Percentiles rank a stretch among this genome's conserved stretches.
These are phyloP conservation scores for Salarias fasciatus DNA, from an alignment of 2,797 vertebrate species.

Conservation along the genomic window DNA sequence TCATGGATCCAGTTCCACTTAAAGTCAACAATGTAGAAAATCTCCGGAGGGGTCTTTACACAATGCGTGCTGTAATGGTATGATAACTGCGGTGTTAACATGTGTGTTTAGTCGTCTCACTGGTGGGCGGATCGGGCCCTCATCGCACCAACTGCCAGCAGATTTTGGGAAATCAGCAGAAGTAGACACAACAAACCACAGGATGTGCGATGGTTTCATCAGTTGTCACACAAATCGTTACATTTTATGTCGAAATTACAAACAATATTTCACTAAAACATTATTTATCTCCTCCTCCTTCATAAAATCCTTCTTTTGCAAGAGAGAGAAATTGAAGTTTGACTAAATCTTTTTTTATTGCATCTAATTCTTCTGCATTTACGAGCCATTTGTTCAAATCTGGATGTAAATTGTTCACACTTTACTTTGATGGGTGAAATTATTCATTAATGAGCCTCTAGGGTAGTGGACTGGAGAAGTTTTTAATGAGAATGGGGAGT, in stretches of 20 bases:
- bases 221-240: conserved; percentile 1
- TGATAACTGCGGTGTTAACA: conserved; percentile 25
- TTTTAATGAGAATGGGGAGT: too few relatives aligned
- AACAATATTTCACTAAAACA: conserved; percentile 27
- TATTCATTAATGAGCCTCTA: conserved; percentile 51
- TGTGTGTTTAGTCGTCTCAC: conserved; percentile 7
- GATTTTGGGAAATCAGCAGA: neutral
- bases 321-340: conserved; percentile 62
- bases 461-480: conserved; percentile 6
- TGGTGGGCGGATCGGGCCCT: neutral
- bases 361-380: conserved; percentile 58
- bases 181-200: neutral
- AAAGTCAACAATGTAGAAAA: conserved; percentile 41
- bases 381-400: conserved; percentile 50
- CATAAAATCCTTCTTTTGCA: conserved; percentile 64
- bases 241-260: conserved; percentile 26
- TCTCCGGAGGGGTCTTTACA: conserved; percentile 7
- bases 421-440: conserved; percentile 49
- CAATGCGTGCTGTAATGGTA: conserved; percentile 15
- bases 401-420: conserved; percentile 29
- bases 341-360: conserved; percentile 58
- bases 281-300: conserved; percentile 18
- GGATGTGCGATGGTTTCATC: neutral
- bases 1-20: conserved; percentile 37
- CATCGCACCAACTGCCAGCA: neutral